These are phyloP conservation scores for Netelia melanura DNA, from an alignment of 2,888 invertebrate species.

Conservation along the genomic window DNA sequence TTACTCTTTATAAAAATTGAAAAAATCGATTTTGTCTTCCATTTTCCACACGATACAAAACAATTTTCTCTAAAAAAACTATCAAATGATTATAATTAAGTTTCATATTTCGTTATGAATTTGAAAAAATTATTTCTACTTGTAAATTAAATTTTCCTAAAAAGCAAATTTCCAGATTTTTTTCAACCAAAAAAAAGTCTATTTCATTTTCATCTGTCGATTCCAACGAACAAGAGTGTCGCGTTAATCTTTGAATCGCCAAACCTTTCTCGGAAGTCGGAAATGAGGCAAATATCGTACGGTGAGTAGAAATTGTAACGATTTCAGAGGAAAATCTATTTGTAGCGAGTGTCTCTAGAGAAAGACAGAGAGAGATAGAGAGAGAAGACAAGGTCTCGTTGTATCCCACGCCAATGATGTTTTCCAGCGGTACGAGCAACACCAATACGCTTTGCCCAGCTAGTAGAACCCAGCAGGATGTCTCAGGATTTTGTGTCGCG, in stretches of 20 bases:
- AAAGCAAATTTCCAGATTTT: no score
- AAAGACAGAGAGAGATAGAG: no score
- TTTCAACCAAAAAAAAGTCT: no score
- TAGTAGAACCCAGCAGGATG: constrained; percentile 39
- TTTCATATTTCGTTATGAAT: no score
- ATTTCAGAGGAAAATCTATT: constrained; percentile 55
- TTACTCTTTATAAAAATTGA: no score
- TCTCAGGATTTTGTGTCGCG: background rate
- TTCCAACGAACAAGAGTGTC: background rate
- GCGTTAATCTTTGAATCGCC: background rate
- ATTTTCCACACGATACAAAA: no score
- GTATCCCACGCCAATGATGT: constrained; percentile 37
- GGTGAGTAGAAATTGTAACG: constrained; percentile 44
- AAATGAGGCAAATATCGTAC: background rate
- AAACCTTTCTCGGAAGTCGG: constrained; percentile 6
- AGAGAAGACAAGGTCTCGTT: background rate
- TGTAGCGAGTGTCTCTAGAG: background rate
- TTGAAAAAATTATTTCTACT: no score
- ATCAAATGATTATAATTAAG: no score
- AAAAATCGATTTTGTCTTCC: no score
- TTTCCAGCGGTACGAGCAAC: background rate
- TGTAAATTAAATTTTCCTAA: no score
- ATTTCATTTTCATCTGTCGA: no score
- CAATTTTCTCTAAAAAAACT: no score
- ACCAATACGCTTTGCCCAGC: constrained; percentile 6